These are phyloP conservation scores for Formicarius rufipectus DNA, from an alignment of 2,113 vertebrate species.

Conservation along the genomic window DNA sequence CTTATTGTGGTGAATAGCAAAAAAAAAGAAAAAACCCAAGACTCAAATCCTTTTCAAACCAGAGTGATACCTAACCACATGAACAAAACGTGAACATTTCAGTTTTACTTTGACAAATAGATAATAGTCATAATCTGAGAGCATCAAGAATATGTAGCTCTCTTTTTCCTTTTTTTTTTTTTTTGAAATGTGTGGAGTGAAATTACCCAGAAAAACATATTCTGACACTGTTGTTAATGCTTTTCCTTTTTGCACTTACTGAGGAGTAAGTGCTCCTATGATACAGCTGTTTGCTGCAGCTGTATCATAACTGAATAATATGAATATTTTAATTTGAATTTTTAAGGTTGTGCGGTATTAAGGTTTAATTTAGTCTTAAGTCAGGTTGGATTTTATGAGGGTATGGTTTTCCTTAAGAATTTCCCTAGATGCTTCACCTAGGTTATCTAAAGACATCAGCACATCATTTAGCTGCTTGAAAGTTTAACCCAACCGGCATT, in stretches of 20 bases:
- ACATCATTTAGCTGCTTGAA: background rate
- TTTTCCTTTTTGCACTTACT: background rate
- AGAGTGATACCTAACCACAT: background rate
- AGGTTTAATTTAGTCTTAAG: background rate
- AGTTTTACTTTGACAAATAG: background rate
- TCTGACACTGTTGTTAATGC: background rate
- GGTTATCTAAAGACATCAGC: background rate
- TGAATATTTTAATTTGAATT: background rate
- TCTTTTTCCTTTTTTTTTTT: background rate
- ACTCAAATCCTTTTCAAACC: background rate
- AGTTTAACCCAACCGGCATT: background rate
- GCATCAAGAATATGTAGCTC: background rate
- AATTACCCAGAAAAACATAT: background rate
- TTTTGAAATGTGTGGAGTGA: background rate
- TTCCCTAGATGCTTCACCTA: background rate
- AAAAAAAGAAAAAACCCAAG: background rate
- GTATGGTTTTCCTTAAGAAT: background rate
- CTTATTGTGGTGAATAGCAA: background rate
- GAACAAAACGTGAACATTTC: background rate
- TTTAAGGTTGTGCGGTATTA: background rate
- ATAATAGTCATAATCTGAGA: background rate
- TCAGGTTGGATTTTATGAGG: background rate
- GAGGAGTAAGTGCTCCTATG: too few relatives aligned
- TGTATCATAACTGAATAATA: background rate
- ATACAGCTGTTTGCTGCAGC: background rate